These are phyloP conservation scores for Drosophila insularis DNA, from an alignment of 1,140 invertebrate genomes.

Conservation along the genomic window DNA sequence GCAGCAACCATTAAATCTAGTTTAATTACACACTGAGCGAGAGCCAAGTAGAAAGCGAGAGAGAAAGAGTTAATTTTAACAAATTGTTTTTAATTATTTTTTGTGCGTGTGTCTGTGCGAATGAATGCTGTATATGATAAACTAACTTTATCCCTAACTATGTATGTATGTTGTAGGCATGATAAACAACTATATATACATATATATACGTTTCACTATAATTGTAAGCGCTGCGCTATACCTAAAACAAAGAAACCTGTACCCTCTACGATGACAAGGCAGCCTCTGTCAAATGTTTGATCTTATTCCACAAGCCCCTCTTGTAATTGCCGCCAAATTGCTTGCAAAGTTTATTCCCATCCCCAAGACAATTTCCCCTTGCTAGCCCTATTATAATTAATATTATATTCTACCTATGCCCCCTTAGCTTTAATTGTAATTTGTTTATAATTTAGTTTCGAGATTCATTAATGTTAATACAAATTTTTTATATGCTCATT, in stretches of 20 bases:
- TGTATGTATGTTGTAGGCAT: conserved; percentile 23
- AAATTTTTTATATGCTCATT: conserved; percentile 11
- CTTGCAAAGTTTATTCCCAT: conserved; percentile 52
- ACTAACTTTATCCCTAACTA: conserved; percentile 39
- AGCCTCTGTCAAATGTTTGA: conserved; percentile 42
- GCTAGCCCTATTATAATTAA: conserved; percentile 54
- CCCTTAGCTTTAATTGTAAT: conserved; percentile 63
- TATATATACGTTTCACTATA: conserved; percentile 23
- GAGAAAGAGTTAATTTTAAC: conserved; percentile 42
- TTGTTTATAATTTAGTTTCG: conserved; percentile 71
- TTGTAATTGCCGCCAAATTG: conserved; percentile 67
- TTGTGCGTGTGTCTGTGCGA: background rate
- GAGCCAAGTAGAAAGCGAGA: no score
- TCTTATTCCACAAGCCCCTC: conserved; percentile 45
- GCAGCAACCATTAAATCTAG: conserved; percentile 33
- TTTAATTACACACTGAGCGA: conserved; percentile 45
- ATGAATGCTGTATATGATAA: conserved; percentile 44
- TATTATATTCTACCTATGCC: conserved; percentile 50
- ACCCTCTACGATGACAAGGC: conserved; percentile 58
- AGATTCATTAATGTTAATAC: conserved; percentile 75
- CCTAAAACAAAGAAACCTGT: conserved; percentile 60
- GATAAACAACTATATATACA: conserved; percentile 23
- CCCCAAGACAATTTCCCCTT: background rate
- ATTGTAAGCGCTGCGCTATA: conserved; percentile 66
- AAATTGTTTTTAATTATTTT: conserved; percentile 65